These are phyloP conservation scores for Leptodactylus fuscus DNA, from an alignment of 2,113 vertebrate genomes.

Conservation along the genomic window DNA sequence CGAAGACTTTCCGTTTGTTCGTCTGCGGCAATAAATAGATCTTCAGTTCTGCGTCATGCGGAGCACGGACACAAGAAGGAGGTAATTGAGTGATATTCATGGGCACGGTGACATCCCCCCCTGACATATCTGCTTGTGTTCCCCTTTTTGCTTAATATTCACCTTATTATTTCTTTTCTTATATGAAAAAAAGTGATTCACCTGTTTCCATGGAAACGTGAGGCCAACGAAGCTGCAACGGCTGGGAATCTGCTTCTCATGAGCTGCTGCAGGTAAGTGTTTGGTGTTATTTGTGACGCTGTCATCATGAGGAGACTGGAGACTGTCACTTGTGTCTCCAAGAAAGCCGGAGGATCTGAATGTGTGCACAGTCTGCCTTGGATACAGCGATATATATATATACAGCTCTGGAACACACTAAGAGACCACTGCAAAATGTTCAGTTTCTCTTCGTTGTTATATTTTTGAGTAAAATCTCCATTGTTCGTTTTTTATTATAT, in stretches of 20 bases:
- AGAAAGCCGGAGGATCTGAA: not conserved
- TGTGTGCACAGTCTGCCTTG: not conserved
- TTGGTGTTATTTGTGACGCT: slow-evolving; percentile 56
- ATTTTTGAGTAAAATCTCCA: no score
- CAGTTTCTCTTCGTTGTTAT: no score
- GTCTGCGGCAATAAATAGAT: no score
- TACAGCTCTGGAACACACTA: no score
- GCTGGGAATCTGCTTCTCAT: slow-evolving; percentile 19
- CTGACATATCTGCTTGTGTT: slow-evolving; percentile 11
- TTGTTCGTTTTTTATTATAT: no score
- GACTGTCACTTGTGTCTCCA: not conserved
- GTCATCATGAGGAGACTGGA: slow-evolving; percentile 18
- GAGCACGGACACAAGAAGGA: not conserved
- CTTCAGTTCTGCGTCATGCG: no score
- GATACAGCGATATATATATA: not conserved
- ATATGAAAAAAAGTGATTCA: not conserved
- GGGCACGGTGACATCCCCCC: not conserved
- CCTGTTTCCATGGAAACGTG: slow-evolving; percentile 45
- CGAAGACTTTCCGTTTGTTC: no score
- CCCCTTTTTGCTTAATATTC: slow-evolving; percentile 37
- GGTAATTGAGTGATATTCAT: not conserved
- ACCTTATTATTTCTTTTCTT: slow-evolving; percentile 53
- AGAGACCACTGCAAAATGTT: no score
- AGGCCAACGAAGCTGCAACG: slow-evolving; percentile 27
- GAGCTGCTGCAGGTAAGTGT: slow-evolving; percentile 44